Base-by-base conservation (phyloP, 2,888 invertebrate genomes). In the Urechis unicinctus region DNA sequence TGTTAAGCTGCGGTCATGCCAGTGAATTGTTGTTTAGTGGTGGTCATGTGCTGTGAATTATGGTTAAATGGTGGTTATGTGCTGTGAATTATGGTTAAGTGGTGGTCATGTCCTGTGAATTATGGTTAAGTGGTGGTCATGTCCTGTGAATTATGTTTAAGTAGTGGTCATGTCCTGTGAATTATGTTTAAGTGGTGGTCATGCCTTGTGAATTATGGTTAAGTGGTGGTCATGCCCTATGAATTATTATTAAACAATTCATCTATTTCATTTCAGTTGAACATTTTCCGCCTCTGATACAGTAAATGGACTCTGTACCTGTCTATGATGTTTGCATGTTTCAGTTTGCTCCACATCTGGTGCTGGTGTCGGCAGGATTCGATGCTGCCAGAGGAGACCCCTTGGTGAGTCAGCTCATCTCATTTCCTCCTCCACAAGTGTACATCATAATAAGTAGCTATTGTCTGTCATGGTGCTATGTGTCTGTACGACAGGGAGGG, bases 321-420 rank as follows among this genome's bases (percentile, higher is more conserved):
- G 6, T 13, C 41, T 36, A 25, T 51, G 3, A 3, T 24, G n/a
- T 5, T 25, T 51, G n/a, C 3, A 26, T 28, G 44, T 66, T 64
- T 25, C 66, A 77, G 74, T 96, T 85, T 80, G 84, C 85, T 71
- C 81, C 81, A 25, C 75, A 77, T 29, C 61, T 77, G 36, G 74
- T 77, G 3, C 61, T 77, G 36, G 71, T 77, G 28, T 76, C 75
- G 43, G 73, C 75, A 47, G 78, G 78, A 0, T 78, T 74, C 67
- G 78, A 78, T 64, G 74, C 75, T 41, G 77, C 76, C 3, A 54
- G 65, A 31, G 74, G 74, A 17, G 78, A 78, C 58, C 73, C 74
- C 13, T 57, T 77, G 66, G 77, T 75, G 62, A 64, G 66, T 26
- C 13, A 9, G 28, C 48, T 36, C 17, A 17, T n/a, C n/a, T n/a